A percentile compares a stretch with the other conserved stretches of the same genome.
These are phyloP conservation scores for Puma concolor DNA, from an alignment of 2,113 vertebrate species.

Conservation along the genomic window DNA sequence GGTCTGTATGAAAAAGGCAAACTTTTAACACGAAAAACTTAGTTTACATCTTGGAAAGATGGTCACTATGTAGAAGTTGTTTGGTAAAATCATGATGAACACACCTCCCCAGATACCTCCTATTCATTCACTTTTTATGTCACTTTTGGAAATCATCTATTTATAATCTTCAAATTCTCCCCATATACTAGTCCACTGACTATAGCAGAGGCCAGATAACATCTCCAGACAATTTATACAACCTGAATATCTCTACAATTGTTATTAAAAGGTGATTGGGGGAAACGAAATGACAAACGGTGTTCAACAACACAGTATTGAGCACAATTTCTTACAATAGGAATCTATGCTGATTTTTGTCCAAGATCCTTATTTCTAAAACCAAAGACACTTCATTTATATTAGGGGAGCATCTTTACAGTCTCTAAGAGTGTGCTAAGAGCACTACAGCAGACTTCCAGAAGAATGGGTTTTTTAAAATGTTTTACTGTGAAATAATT, in stretches of 20 bases:
- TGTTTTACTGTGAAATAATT: constrained; percentile 28
- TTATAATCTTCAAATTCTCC: constrained; percentile 13
- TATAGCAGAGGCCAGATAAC: neutral
- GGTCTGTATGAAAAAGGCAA: neutral
- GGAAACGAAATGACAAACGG: neutral
- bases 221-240: neutral
- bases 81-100: neutral
- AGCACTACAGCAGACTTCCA: neutral
- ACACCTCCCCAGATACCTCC: neutral
- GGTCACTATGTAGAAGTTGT: neutral
- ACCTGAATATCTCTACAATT: neutral
- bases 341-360: neutral
- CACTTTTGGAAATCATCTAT: neutral
- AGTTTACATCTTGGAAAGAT: neutral
- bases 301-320: neutral
- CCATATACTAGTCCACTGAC: neutral
- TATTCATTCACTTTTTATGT: neutral
- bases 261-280: neutral
- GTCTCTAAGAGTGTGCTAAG: neutral
- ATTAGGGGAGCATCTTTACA: neutral
- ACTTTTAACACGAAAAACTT: neutral
- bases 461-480: neutral
- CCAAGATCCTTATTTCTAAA: constrained; percentile 52
- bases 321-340: neutral
- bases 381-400: neutral